Percentiles rank a stretch among this genome's conserved stretches.
These are phyloP conservation scores for Muscicapa striata DNA, from an alignment of 2,797 vertebrate species.

Conservation along the genomic window DNA sequence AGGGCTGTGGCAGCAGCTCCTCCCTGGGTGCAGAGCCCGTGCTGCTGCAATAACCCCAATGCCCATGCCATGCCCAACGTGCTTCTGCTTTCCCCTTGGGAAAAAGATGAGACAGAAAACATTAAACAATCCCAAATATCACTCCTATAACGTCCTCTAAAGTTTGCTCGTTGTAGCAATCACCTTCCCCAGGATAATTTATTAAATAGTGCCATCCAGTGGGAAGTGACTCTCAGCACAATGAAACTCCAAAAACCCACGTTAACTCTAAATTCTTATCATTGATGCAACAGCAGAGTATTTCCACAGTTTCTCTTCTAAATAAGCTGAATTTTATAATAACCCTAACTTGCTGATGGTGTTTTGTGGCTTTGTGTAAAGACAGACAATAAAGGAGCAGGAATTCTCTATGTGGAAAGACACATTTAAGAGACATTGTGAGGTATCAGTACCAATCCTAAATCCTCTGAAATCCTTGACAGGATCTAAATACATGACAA, in stretches of 20 bases:
- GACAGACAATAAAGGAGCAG: background rate
- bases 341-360: background rate
- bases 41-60: background rate
- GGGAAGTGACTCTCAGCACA: slow-evolving; percentile 37
- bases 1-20: background rate
- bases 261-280: background rate
- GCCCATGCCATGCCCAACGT: background rate
- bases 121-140: background rate
- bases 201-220: slow-evolving; percentile 71
- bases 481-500: background rate
- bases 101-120: background rate
- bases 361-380: background rate
- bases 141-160: background rate
- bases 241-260: background rate
- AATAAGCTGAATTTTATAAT: background rate
- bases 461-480: background rate
- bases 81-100: background rate
- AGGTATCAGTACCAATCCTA: background rate
- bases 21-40: background rate
- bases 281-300: background rate
- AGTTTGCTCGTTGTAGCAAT: background rate
- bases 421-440: background rate
- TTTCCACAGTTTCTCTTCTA: background rate
- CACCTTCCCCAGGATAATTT: background rate
- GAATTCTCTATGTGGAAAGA: background rate